Conservation (phyloP, 2,113 vertebrate genomes). For the Ramphastos sulfuratus region DNA sequence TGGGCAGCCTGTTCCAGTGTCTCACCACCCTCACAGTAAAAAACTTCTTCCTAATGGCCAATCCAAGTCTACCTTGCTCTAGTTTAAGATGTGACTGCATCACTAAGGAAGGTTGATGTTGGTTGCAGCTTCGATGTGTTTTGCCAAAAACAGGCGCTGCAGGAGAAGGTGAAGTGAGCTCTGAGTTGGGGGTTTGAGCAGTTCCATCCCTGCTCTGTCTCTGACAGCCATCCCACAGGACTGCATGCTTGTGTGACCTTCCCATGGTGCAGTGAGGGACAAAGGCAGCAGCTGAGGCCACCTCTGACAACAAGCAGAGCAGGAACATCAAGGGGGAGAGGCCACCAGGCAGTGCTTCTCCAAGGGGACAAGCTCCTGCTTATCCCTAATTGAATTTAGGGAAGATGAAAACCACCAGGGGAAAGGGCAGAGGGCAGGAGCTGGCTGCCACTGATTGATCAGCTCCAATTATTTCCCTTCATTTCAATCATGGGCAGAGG, state of each 20-base stretch:
- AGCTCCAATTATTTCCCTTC: neutral
- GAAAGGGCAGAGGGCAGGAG: neutral
- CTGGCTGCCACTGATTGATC: neutral
- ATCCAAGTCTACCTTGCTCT: too few species aligned
- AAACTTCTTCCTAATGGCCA: too few species aligned
- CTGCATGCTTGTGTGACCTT: neutral
- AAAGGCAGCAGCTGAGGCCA: neutral
- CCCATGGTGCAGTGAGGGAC: accelerated
- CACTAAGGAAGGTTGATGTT: neutral
- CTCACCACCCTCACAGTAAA: too few species aligned
- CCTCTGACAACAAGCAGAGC: neutral
- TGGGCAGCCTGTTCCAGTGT: too few species aligned
- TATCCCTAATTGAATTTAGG: neutral
- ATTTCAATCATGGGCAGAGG: neutral
- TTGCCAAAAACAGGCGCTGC: neutral
- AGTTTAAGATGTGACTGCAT: too few species aligned
- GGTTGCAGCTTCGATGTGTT: neutral
- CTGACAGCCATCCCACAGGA: neutral
- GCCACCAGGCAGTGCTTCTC: neutral
- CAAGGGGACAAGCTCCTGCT: neutral
- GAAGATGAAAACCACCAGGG: neutral
- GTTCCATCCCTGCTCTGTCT: neutral
- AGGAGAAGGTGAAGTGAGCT: neutral
- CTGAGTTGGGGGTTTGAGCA: neutral
- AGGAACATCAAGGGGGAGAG: neutral